Evolutionary conservation across 1,140 invertebrate species (phyloP).

Genomic region (Drosophila sucinea): DNA sequence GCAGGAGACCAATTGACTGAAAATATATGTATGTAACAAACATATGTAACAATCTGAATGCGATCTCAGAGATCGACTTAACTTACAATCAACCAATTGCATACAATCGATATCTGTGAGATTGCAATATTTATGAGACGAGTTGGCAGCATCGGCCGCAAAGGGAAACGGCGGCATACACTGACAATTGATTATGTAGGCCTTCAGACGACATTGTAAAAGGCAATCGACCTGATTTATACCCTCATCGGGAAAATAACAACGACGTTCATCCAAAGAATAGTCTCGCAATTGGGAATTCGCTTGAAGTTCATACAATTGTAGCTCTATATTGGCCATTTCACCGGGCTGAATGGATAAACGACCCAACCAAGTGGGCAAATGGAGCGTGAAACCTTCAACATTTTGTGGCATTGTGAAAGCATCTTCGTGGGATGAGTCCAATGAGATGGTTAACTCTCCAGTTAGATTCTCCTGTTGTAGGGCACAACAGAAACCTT

Average conservation of each 20-base stretch:
- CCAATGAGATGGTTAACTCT: slow-evolving; percentile 35
- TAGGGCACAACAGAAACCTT: slow-evolving; percentile 52
- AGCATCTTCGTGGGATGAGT: slow-evolving; percentile 49
- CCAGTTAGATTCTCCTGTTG: slow-evolving; percentile 12
- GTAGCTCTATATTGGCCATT: slow-evolving; percentile 32
- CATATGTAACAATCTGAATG: neutral
- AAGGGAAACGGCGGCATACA: slow-evolving; percentile 42
- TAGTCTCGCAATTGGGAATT: slow-evolving; percentile 26
- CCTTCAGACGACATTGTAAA: slow-evolving; percentile 31
- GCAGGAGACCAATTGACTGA: slow-evolving; percentile 41
- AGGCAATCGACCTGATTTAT: slow-evolving; percentile 25
- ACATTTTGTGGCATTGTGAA: slow-evolving; percentile 26
- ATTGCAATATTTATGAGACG: slow-evolving; percentile 26
- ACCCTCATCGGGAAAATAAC: slow-evolving; percentile 41
- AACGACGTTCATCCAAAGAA: slow-evolving; percentile 19
- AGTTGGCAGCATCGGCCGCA: slow-evolving; percentile 4
- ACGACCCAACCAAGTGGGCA: slow-evolving; percentile 44
- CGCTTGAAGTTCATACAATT: slow-evolving; percentile 31
- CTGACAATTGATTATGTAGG: slow-evolving; percentile 45
- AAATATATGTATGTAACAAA: neutral
- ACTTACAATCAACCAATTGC: slow-evolving; percentile 41
- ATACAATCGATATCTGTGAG: slow-evolving; percentile 30
- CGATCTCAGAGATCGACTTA: neutral
- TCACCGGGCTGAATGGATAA: slow-evolving; percentile 33
- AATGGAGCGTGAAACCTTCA: slow-evolving; percentile 43